Base-by-base conservation (phyloP, 37 sponge, comb jelly and placozoan species). In the Lycopodina hypogea region DNA sequence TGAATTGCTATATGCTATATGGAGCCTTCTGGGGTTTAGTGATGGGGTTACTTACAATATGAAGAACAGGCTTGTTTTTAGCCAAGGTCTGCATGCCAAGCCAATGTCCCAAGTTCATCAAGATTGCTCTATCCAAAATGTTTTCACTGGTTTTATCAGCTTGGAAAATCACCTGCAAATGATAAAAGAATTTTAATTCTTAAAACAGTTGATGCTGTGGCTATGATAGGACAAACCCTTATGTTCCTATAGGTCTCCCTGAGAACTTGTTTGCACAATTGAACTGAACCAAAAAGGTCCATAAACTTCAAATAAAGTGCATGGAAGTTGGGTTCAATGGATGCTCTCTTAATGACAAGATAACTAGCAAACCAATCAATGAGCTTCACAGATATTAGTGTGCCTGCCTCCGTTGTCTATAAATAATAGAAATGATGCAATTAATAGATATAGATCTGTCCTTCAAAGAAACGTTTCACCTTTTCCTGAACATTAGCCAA, bases 241-340 rank as follows among this genome's bases (percentile, higher is more conserved):
- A 98, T 98, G 71, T 98, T 98, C 53, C 93, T 72, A 72, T 93
- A 91, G 22, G 99, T 95, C 82, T 98, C 99, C 48, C 42, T 62
- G 32, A 98, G 85, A 6, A 93, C 92, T 1, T 69, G 48, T 56
- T 72, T 73, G 3, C 81, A 51, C 26, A 96, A 78, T 35, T 39
- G 72, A 35, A 51, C 32, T n/a, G 69, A 56, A 58, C 77, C 60
- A 19, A 90, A 64, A 6, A 80, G 64, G 69, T 98, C 90, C 60
- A 98, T 82, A 60, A 95, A 95, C 75, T 61, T 86, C 71, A 91
- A 88, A 81, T 98, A 98, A 38, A 95, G 89, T 22, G 39, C 64
- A 71, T 98, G 99, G 79, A 92, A 93, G 90, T 98, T 98, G 26
- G 86, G 94, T 65, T 98, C 99, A 26, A 90, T 95, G 81, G 91